Conservation (phyloP, 1,140 invertebrate genomes). For the Brachionus asplanchnoidis region DNA sequence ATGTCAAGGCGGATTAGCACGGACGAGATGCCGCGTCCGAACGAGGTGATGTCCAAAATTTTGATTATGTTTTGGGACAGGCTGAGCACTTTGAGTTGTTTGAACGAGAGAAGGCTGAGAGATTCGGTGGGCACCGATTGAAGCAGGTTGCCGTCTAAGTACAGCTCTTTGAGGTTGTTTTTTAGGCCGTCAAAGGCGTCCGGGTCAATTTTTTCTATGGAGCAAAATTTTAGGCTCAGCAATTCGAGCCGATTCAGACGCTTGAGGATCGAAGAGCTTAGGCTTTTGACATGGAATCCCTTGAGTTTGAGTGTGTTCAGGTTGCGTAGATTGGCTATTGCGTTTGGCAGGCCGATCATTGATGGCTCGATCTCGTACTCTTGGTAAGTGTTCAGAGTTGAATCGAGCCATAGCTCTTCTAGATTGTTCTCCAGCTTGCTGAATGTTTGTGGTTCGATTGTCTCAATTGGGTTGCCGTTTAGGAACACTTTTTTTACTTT, state of each 20-base stretch:
- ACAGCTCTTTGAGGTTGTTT: constrained; percentile 22
- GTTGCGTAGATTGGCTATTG: constrained; percentile 34
- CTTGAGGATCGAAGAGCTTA: background rate
- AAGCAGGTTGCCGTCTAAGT: constrained; percentile 19
- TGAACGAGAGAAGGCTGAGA: background rate
- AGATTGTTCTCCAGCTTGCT: constrained; percentile 25
- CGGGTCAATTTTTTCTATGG: background rate
- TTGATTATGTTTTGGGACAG: constrained; percentile 27
- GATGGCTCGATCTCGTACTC: background rate
- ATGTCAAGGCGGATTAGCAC: background rate
- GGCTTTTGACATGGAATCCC: background rate
- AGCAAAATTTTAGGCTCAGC: constrained; percentile 26
- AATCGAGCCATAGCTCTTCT: constrained; percentile 23
- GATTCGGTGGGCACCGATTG: constrained; percentile 7
- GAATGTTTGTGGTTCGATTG: constrained; percentile 8
- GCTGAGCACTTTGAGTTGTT: background rate
- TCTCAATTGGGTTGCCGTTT: constrained; percentile 11
- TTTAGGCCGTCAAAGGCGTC: constrained; percentile 19
- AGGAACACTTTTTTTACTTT: constrained; percentile 39
- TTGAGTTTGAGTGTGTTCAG: constrained; percentile 7
- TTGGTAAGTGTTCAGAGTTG: background rate
- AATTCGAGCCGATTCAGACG: background rate
- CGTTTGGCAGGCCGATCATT: background rate
- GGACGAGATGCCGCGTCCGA: background rate
- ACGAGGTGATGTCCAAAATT: background rate